Percentiles rank a stretch among this genome's conserved stretches.
These are phyloP conservation scores for Montipora sp. DNA, from an alignment of 64 coral and sea anemone species.

Conservation along the genomic window DNA sequence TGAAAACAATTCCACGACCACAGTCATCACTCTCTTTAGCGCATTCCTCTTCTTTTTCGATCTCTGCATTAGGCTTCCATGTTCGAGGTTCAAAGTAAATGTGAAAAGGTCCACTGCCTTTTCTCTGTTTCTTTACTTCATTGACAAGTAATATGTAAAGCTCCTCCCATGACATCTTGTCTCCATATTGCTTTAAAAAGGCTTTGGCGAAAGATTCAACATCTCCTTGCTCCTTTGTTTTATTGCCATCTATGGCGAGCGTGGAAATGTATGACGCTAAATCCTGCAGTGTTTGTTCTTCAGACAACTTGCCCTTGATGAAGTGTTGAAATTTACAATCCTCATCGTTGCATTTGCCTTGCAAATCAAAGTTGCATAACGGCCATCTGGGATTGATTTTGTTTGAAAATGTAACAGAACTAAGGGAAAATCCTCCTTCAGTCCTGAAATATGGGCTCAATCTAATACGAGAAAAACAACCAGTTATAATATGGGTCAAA, in stretches of 20 bases:
- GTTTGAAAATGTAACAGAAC: conserved; percentile 64
- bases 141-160: conserved; percentile 83
- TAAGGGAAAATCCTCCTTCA: conserved; percentile 69
- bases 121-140: conserved; percentile 51
- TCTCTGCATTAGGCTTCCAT: background rate
- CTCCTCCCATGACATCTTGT: conserved; percentile 80
- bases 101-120: conserved; percentile 56
- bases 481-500: background rate
- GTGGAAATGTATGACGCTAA: conserved; percentile 26
- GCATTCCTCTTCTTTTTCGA: conserved; percentile 37
- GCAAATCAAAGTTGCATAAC: conserved; percentile 74
- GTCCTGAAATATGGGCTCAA: conserved; percentile 87
- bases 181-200: conserved; percentile 73
- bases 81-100: conserved; percentile 29
- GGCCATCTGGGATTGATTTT: conserved; percentile 63
- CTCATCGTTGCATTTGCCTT: conserved; percentile 92
- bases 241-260: background rate
- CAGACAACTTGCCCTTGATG: conserved; percentile 29
- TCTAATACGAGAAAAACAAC: conserved; percentile 14
- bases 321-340: conserved; percentile 78
- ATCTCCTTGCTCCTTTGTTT: conserved; percentile 9
- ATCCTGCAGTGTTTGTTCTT: conserved; percentile 77
- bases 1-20: conserved; percentile 64
- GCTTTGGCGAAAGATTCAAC: conserved; percentile 49
- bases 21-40: conserved; percentile 26